Conservation (phyloP, 1,140 invertebrate species). For the Bathynomus jamesi region DNA sequence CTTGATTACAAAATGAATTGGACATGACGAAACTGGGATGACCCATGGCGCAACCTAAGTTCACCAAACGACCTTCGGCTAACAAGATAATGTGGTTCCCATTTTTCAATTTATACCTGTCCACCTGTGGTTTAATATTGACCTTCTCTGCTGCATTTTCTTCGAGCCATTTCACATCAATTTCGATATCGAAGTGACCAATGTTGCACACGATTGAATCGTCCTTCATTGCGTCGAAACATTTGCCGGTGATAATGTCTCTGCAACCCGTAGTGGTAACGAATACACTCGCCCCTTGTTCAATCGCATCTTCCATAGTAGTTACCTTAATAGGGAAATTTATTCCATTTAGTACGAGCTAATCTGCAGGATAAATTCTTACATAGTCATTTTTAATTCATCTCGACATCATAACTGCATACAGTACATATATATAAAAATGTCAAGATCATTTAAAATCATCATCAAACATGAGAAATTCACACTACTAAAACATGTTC, state of each 20-base stretch:
- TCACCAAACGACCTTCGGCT: constrained; percentile 94
- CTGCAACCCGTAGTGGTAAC: constrained; percentile 97
- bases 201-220: constrained; percentile 99
- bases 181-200: constrained; percentile 97
- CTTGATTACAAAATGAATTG: constrained; percentile 99
- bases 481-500: too few relatives aligned
- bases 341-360: too few relatives aligned
- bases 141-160: constrained; percentile 80
- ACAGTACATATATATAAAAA: too few relatives aligned
- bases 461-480: too few relatives aligned
- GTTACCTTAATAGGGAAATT: constrained; percentile 74
- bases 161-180: constrained; percentile 93
- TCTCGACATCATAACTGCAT: too few relatives aligned
- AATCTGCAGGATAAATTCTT: too few relatives aligned
- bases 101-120: constrained; percentile 49
- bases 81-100: constrained; percentile 90
- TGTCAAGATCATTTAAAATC: too few relatives aligned
- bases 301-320: constrained; percentile 86
- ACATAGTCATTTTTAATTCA: too few relatives aligned
- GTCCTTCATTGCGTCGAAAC: constrained; percentile 87
- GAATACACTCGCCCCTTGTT: constrained; percentile 57
- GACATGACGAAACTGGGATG: constrained; percentile 99
- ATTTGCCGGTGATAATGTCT: constrained; percentile 79
- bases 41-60: constrained; percentile 96
- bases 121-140: background rate